Evolutionary conservation across 2,888 invertebrate genomes (phyloP).

Genomic region (Hoplodrina blanda): DNA sequence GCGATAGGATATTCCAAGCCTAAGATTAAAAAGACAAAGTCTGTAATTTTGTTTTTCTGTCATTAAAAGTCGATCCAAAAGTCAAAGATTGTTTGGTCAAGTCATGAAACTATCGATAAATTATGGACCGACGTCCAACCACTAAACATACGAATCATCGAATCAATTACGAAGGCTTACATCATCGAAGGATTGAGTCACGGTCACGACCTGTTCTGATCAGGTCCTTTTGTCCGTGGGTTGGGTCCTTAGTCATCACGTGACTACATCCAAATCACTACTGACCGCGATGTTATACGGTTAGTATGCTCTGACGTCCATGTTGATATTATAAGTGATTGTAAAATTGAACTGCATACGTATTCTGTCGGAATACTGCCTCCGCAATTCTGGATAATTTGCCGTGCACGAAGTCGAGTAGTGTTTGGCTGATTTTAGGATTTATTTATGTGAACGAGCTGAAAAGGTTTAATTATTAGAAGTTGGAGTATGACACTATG

Average conservation of each 20-base stretch:
- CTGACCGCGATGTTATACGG: conserved; percentile 79
- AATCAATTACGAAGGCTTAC: conserved; percentile 85
- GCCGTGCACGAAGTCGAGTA: conserved; percentile 45
- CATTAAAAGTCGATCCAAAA: neutral
- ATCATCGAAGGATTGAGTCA: conserved; percentile 89
- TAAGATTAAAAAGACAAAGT: too few species aligned
- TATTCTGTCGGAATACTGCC: conserved; percentile 52
- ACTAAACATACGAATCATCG: conserved; percentile 83
- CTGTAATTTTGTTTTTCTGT: neutral
- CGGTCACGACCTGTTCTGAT: conserved; percentile 80
- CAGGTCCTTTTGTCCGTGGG: conserved; percentile 84
- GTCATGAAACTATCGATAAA: conserved; percentile 67
- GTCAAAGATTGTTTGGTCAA: neutral
- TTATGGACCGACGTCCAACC: conserved; percentile 53
- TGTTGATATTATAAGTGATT: conserved; percentile 64
- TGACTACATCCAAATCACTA: conserved; percentile 76
- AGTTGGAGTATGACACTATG: neutral
- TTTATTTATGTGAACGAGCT: neutral
- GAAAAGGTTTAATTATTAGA: neutral
- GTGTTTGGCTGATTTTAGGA: conserved; percentile 27
- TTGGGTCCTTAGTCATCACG: conserved; percentile 85
- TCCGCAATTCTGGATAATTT: conserved; percentile 63
- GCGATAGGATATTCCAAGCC: too few species aligned
- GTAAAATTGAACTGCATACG: conserved; percentile 61
- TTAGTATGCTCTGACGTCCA: conserved; percentile 71